Evolutionary conservation across 2,888 invertebrate genomes (phyloP).

Genomic region (Stenurella melanura): DNA sequence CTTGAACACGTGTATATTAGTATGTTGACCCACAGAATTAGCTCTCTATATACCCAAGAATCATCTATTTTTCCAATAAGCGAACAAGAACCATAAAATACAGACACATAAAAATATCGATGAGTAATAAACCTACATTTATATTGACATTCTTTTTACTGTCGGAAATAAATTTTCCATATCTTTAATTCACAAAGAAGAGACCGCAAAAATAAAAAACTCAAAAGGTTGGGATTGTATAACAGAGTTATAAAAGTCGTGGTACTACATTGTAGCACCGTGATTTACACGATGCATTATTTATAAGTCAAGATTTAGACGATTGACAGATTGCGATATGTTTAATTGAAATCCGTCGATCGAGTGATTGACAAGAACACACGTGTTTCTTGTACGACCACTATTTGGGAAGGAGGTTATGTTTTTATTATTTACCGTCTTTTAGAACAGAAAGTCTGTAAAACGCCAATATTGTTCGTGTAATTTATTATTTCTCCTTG

Average conservation of each 20-base stretch:
- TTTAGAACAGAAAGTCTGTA: too few species aligned
- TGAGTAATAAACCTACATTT: constrained; percentile 11
- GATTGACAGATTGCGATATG: constrained; percentile 46
- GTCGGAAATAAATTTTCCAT: constrained; percentile 20
- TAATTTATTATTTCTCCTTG: too few species aligned
- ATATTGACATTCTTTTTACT: neutral
- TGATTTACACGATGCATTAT: constrained; percentile 43
- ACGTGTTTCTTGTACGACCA: constrained; percentile 4
- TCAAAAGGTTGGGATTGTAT: constrained; percentile 12
- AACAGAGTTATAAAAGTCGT: constrained; percentile 25
- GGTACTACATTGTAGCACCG: constrained; percentile 11
- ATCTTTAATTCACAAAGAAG: constrained; percentile 8
- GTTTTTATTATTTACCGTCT: neutral
- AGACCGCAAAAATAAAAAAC: constrained; percentile 17
- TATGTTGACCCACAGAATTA: neutral
- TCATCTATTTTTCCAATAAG: constrained; percentile 3
- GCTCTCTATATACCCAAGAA: neutral
- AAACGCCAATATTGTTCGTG: too few species aligned
- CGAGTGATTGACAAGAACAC: constrained; percentile 47
- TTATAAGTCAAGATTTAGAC: constrained; percentile 34
- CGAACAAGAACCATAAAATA: neutral
- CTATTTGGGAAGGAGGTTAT: neutral
- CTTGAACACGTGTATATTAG: neutral
- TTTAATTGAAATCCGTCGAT: constrained; percentile 44
- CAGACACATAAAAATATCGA: constrained; percentile 7